phyloP scores from a whole-genome alignment of 2,888 invertebrate genomes.

The Noctua fimbriata region DNA sequence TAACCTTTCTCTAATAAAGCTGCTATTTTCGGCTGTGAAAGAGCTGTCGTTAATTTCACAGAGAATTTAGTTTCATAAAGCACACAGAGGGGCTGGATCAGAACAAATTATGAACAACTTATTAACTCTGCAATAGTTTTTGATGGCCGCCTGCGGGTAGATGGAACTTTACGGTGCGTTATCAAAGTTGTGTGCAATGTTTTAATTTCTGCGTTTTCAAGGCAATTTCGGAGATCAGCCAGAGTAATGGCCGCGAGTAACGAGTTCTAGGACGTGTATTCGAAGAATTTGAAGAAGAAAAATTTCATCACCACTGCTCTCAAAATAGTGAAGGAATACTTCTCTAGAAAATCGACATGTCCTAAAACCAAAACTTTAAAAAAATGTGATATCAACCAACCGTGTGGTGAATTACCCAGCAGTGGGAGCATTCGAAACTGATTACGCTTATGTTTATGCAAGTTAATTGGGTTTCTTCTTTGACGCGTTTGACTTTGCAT shows the following conservation, averaged over 20 bases:
- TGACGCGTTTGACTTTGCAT: constrained; percentile 11
- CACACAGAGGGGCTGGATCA: constrained; percentile 22
- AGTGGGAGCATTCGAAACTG: background rate
- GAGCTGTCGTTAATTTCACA: constrained; percentile 59
- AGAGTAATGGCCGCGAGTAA: background rate
- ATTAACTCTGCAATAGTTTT: constrained; percentile 63
- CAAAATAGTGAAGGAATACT: background rate
- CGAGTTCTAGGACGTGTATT: background rate
- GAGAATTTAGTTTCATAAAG: constrained; percentile 50
- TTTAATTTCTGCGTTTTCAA: constrained; percentile 41
- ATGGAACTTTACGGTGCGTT: constrained; percentile 35
- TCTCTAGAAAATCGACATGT: background rate
- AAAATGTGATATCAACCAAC: background rate
- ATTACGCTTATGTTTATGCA: background rate
- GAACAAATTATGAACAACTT: constrained; percentile 66
- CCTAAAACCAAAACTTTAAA: background rate
- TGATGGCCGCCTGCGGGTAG: constrained; percentile 50
- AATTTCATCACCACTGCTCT: background rate
- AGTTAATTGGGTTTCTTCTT: constrained; percentile 32
- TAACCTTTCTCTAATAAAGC: constrained; percentile 48
- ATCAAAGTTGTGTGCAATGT: constrained; percentile 39
- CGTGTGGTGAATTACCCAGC: background rate
- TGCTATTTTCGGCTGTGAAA: constrained; percentile 50
- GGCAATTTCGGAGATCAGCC: background rate
- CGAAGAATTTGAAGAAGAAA: background rate